Evolutionary conservation across 2,797 vertebrate genomes (phyloP), one percentile per base, ranked within the genome.

Genomic region (Enteromius radiatus): DNA sequence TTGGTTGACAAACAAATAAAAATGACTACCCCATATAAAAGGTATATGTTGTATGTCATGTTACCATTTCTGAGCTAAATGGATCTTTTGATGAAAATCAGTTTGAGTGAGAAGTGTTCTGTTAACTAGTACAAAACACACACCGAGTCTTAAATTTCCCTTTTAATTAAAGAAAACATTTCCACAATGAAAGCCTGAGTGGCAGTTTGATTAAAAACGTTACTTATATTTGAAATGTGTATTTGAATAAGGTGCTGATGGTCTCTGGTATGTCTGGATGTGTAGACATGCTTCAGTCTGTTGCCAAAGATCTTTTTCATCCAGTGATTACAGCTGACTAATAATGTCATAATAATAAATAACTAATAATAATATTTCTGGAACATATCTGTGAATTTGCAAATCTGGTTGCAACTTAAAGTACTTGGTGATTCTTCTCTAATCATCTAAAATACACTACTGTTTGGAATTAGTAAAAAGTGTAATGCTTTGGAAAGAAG

Each of bases 131-230:
- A 31, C 23, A 43, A 33, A 33, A 47, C 23, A 56, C 28, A 80
- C 12, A 59, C 52, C 6, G 52, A 23, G 56, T 43, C 45, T 52
- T 41, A 49, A 21, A 81, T 28, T 67, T 75, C 23, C 65, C 17
- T 21, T 82, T 67, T 52, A 75, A 75, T 82, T 75, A 75, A 80
- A 64, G 59, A 71, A 71, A 79, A 79, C 43, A 74, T 63, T 65
- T 65, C 10, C 2, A 28, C 56, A 70, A 64, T 54, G 23, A 71
- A 71, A 80, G 79, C 54, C n/a, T 69, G 28, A 84, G 31, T 61
- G 23, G 33, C 59, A 68, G 15, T 38, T 65, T 52, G 61, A 69
- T 79, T 65, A 75, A 79, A 83, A 38, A 73, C 14, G 19, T 77
- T 47, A 56, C 33, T 59, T 59, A 63, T 81, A 73, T 19, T 84